A percentile compares a stretch with the other conserved stretches of the same genome.
Conservation (phyloP, 2,888 invertebrate genomes). For the Diplazon laetatorius region DNA sequence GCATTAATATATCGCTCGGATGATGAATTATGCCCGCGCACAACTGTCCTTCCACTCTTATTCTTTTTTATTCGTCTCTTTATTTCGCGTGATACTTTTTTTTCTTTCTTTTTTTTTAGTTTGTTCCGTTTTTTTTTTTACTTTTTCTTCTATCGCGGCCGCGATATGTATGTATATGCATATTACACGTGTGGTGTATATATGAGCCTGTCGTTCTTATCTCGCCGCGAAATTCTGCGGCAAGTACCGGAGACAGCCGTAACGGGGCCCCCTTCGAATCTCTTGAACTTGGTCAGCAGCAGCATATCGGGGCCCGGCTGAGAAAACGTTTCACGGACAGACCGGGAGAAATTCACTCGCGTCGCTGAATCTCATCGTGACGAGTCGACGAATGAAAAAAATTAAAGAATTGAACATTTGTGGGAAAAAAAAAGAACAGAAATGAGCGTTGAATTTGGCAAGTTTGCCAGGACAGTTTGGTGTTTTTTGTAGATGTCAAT, state of each 20-base stretch:
- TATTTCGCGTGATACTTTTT: conserved; percentile 53
- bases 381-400: conserved; percentile 11
- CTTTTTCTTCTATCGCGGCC: too few relatives aligned
- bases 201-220: conserved; percentile 57
- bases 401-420: background rate
- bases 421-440: background rate
- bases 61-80: conserved; percentile 50
- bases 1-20: conserved; percentile 77
- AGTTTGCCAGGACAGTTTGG: conserved; percentile 3
- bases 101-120: background rate
- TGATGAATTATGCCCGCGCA: conserved; percentile 75
- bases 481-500: background rate
- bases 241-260: conserved; percentile 38
- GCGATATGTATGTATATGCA: conserved; percentile 7
- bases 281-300: conserved; percentile 55
- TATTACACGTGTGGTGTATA: conserved; percentile 28
- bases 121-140: too few relatives aligned
- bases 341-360: conserved; percentile 51
- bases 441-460: too few relatives aligned
- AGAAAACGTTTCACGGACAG: conserved; percentile 6
- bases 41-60: conserved; percentile 14
- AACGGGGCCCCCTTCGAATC: conserved; percentile 39
- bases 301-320: too few relatives aligned
- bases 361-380: conserved; percentile 41
- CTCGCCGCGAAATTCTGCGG: conserved; percentile 43